Evolutionary conservation across 2,888 invertebrate species (phyloP).

Genomic region (Pimpla rufipes): DNA sequence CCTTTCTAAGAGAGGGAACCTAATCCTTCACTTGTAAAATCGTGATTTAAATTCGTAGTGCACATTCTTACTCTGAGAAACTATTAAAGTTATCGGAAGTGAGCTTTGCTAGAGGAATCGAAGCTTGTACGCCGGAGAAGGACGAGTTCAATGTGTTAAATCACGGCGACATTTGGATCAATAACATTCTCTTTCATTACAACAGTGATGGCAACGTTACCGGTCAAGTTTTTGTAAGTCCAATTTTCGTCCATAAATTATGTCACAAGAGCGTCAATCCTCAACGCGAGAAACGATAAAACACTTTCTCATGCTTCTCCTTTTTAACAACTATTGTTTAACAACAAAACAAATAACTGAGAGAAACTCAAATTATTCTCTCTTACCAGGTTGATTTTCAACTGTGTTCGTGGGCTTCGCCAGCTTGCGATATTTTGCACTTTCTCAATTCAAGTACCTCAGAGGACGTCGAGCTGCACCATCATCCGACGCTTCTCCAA

Average conservation of each 20-base stretch:
- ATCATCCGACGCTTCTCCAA: slow-evolving; percentile 71
- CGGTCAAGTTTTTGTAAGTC: slow-evolving; percentile 80
- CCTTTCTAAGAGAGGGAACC: too few relatives aligned
- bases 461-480: slow-evolving; percentile 70
- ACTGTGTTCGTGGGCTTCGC: slow-evolving; percentile 83
- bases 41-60: not conserved
- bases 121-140: slow-evolving; percentile 25
- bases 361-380: too few relatives aligned
- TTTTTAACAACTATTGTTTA: too few relatives aligned
- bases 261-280: too few relatives aligned
- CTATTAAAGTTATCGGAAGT: slow-evolving; percentile 67
- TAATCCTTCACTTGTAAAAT: not conserved
- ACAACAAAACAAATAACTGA: too few relatives aligned
- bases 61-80: slow-evolving; percentile 74
- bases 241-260: too few relatives aligned
- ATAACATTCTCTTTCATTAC: slow-evolving; percentile 83
- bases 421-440: slow-evolving; percentile 85
- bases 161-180: slow-evolving; percentile 83
- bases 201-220: slow-evolving; percentile 74
- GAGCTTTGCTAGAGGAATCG: slow-evolving; percentile 58
- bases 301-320: too few relatives aligned
- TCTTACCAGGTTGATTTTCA: slow-evolving; percentile 77
- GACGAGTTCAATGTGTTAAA: slow-evolving; percentile 81
- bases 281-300: too few relatives aligned
- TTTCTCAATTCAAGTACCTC: slow-evolving; percentile 84